phyloP scores from a whole-genome alignment of 2,797 vertebrate species.

The Pseudomugil gertrudae region DNA sequence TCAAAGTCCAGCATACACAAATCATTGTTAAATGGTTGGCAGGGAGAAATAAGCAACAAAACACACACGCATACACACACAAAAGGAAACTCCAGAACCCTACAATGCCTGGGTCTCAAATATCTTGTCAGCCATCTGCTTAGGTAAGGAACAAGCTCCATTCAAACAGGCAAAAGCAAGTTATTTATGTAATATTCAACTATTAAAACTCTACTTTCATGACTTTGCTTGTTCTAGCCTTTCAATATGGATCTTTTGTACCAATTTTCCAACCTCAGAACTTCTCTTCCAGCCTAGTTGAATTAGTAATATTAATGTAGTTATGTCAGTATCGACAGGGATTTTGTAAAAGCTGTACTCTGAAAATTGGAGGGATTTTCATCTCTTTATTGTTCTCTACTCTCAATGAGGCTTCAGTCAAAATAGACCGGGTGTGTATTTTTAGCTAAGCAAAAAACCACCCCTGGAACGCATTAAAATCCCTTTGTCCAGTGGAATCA shows the following conservation, averaged over 20 bases:
- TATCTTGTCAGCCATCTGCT: not conserved
- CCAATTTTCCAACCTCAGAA: not conserved
- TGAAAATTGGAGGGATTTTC: not conserved
- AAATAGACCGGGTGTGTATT: not conserved
- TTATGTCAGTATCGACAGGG: not conserved
- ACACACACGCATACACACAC: not conserved
- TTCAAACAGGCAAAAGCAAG: not conserved
- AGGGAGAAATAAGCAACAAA: not conserved
- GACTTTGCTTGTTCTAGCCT: not conserved
- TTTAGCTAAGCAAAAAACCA: not conserved
- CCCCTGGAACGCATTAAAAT: not conserved
- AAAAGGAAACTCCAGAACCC: not conserved
- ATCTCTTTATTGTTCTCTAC: not conserved
- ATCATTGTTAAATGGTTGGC: not conserved
- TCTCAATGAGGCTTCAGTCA: not conserved
- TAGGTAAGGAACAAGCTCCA: not conserved
- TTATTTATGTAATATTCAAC: not conserved
- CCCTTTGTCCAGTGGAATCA: not conserved
- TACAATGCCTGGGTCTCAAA: not conserved
- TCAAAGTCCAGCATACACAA: slow-evolving; percentile 4
- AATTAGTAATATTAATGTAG: not conserved
- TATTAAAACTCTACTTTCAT: not conserved
- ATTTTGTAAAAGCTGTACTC: not conserved
- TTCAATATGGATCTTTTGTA: not conserved
- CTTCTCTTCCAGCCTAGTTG: not conserved